phyloP scores from a whole-genome alignment of 2,888 invertebrate genomes.

The Laothoe populi region DNA sequence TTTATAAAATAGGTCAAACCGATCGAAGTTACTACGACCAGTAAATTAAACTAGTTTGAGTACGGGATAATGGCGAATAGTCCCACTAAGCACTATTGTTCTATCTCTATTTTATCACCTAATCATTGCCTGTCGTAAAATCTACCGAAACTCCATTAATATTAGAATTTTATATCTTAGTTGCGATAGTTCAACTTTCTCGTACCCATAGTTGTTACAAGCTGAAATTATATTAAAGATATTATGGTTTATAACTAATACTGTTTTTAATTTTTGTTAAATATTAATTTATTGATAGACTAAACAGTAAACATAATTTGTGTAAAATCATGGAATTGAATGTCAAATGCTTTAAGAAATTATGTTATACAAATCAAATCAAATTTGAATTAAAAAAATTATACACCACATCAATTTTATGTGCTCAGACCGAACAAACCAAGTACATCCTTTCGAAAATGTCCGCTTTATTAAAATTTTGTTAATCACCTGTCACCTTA shows the following conservation, averaged over 20 bases:
- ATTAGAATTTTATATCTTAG: not conserved
- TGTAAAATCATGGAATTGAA: not conserved
- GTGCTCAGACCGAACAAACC: not conserved
- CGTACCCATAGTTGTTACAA: not conserved
- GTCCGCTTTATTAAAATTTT: not conserved
- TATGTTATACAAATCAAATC: not conserved
- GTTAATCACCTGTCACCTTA: not conserved
- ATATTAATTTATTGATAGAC: no score
- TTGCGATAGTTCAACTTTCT: not conserved
- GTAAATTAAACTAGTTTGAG: not conserved
- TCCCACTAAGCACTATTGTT: constrained; percentile 14
- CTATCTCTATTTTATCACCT: constrained; percentile 8
- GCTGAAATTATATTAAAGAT: not conserved
- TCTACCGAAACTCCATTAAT: constrained; percentile 5
- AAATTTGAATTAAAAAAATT: constrained; percentile 1
- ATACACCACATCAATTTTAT: not conserved
- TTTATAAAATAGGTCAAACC: constrained; percentile 8
- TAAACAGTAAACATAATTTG: not conserved
- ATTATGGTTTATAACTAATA: not conserved
- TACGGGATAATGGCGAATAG: constrained; percentile 8
- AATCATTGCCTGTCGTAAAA: constrained; percentile 1
- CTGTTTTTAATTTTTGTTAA: not conserved
- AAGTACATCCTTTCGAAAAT: no score
- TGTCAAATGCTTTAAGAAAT: no score
- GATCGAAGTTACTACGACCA: constrained; percentile 5